Base-by-base conservation (phyloP, 2,113 vertebrate species). In the Apaloderma vittatum region DNA sequence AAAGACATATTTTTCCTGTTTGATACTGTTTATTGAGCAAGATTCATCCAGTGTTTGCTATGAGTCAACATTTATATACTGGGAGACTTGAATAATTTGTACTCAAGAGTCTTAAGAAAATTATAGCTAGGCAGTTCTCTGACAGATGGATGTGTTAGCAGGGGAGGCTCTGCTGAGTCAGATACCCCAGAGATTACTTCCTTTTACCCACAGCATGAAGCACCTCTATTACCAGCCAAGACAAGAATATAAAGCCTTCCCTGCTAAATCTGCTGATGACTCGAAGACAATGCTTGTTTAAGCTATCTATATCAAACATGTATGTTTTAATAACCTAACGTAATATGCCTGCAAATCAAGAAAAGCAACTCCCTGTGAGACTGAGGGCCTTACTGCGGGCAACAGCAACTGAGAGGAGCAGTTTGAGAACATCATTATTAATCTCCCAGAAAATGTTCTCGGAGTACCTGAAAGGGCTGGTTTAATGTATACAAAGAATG, bases 131-230 rank as follows among this genome's bases (percentile, higher is more conserved):
- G 45, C 65, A 63, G 37, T 37, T 77, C 55, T 75, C 48, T 87
- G 91, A 61, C 96, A 97, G 94, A 96, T 94, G 95, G 95, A 54
- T 26, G n/a, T 62, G 85, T 46, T 79, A 90, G 94, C 90, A 95
- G 96, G 94, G 70, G 80, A 91, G 81, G 51, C 61, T 93, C 52
- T 88, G 48, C 62, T 67, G 45, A 94, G 92, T 87, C 93, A 95
- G 70, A 68, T 20, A 75, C 57, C 93, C 61, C 81, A 4, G 45
- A 45, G 45, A 57, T 82, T 1, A 70, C 81, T 96, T 97, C 95
- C 91, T 95, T 29, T 84, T 82, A 19, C 78, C 70, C 90, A n/a
- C 91, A 90, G 87, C 84, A 66, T 32, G 89, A 89, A 45, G 66
- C 32, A 54, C 58, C 52, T 58, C 43, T 62, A 10, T 34, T 4